These are phyloP conservation scores for Neodon shergylaensis DNA, from an alignment of 2,113 vertebrate genomes.

Conservation along the genomic window DNA sequence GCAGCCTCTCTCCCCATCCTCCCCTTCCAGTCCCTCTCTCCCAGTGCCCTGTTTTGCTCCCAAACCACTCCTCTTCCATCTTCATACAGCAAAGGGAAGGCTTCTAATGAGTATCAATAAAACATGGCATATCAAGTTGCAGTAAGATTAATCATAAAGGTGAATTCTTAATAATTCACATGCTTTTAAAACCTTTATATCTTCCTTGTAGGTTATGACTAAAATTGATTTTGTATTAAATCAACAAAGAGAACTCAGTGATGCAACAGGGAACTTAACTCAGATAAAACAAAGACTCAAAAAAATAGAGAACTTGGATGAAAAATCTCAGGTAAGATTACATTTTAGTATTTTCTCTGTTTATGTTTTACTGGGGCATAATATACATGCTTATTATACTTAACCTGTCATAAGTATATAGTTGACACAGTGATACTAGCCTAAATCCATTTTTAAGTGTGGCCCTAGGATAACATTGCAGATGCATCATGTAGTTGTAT, in stretches of 20 bases:
- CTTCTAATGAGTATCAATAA: neutral
- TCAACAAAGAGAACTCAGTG: conserved; percentile 88
- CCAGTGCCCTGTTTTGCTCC: neutral
- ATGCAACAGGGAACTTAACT: conserved; percentile 86
- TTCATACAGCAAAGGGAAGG: neutral
- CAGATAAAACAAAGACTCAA: conserved; percentile 91
- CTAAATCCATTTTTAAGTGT: neutral
- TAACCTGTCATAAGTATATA: neutral
- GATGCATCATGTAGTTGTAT: neutral
- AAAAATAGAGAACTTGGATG: conserved; percentile 89
- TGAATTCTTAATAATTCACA: neutral
- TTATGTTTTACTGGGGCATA: neutral
- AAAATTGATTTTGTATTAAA: conserved; percentile 89
- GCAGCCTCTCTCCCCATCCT: neutral
- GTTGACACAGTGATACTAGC: neutral
- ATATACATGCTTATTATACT: neutral
- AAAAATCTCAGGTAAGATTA: conserved; percentile 89
- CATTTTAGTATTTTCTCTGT: neutral
- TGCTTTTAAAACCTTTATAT: conserved; percentile 65
- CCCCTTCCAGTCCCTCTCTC: neutral
- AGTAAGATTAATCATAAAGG: neutral
- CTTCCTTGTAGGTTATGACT: conserved; percentile 88
- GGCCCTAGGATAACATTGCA: neutral
- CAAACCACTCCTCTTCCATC: neutral
- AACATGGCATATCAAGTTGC: neutral